phyloP scores from a whole-genome alignment of 2,113 vertebrate species.

The Ondatra zibethicus region DNA sequence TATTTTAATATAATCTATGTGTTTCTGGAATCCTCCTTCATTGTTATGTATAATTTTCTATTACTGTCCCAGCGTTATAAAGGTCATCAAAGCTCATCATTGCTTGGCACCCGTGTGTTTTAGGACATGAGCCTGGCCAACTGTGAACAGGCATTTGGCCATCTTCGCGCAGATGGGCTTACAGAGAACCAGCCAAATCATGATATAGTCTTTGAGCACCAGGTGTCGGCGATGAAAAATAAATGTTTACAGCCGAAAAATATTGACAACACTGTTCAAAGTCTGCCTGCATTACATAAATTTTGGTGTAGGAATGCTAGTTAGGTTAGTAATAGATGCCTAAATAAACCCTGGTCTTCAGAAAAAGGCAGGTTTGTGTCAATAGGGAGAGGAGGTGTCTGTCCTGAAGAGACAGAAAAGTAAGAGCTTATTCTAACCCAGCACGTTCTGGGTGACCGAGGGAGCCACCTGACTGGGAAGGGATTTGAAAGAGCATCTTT shows the following conservation, averaged over 20 bases:
- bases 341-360: background rate
- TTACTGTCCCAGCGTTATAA: background rate
- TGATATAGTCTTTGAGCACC: background rate
- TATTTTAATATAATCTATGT: background rate
- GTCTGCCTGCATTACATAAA: background rate
- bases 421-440: rapidly evolving
- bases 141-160: background rate
- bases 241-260: background rate
- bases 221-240: conserved; percentile 39
- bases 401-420: too few relatives aligned
- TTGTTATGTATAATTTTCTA: background rate
- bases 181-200: conserved; percentile 23
- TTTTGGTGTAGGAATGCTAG: background rate
- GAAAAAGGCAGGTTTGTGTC: background rate
- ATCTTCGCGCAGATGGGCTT: conserved; percentile 58
- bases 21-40: background rate
- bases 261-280: background rate
- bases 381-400: too few relatives aligned
- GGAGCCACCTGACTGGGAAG: background rate
- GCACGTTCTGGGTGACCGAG: background rate
- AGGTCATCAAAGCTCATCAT: conserved; percentile 9
- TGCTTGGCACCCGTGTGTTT: background rate
- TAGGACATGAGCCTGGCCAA: background rate
- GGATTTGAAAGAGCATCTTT: background rate
- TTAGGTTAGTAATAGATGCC: background rate